Base-by-base conservation (phyloP, 30 jellyfish, hydroid and myxozoan genomes). In the Hydractinia symbiolongicarpus region DNA sequence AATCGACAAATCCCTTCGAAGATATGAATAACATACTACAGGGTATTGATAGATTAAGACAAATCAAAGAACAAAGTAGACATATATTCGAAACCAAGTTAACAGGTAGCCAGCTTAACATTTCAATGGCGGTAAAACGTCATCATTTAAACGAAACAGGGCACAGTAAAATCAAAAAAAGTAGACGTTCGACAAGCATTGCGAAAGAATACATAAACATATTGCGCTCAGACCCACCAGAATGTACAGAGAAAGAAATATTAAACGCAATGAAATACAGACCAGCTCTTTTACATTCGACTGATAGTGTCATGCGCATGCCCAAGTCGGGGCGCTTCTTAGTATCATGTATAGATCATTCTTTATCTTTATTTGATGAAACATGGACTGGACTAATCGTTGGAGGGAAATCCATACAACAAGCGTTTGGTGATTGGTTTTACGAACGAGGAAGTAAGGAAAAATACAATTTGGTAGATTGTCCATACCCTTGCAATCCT, bases 391-490 rank as follows among this genome's bases (percentile, higher is more conserved):
- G 96, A 5, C 90, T 94, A 61, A 83, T 82, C 4, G 90, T 94
- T 53, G 79, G 79, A 50, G 96, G 90, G 67, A 94, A 88, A 88
- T 76, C 99, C 5, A 94, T 94, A 5, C 95, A 84, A 66, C 96
- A 94, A 62, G 99, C 99, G 55, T 94, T 94, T 73, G 99, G 99
- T 10, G 99, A 94, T 75, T 94, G 99, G 99, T 94, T 89, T 82
- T 94, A 70, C 67, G 92, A 86, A 19, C 82, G 99, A 21, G 94
- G 78, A 9, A 82, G 91, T 76, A 52, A 67, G 60, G 16, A 50
- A 56, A 84, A 81, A 49, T 96, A 88, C 62, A 68, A 74, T 74
- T 62, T 62, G 16, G 82, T 94, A 9, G 99, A 94, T 75, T 94
- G 99, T 14, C 95, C 89, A 1, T 94, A 94, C 78, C 99, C 99